These are phyloP conservation scores for Clusia tigrina DNA, from an alignment of 2,888 invertebrate genomes.

Conservation along the genomic window DNA sequence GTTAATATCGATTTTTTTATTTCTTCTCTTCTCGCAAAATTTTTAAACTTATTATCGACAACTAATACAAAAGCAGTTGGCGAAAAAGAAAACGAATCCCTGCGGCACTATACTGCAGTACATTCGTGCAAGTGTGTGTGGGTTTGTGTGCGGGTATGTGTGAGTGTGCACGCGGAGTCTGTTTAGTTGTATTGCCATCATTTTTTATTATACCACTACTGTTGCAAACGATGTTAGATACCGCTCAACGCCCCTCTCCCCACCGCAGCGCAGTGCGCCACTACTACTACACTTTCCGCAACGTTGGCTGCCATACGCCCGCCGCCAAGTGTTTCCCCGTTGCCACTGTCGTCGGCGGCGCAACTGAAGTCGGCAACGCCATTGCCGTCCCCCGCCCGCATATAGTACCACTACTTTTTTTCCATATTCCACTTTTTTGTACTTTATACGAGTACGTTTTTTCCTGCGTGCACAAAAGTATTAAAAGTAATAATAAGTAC, in stretches of 20 bases:
- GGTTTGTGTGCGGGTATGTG: background rate
- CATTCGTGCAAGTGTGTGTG: too few relatives aligned
- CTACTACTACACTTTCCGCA: background rate
- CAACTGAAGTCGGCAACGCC: too few relatives aligned
- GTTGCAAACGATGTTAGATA: conserved; percentile 18
- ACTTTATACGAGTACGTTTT: conserved; percentile 5
- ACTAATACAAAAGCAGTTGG: conserved; percentile 35
- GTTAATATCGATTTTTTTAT: conserved; percentile 6
- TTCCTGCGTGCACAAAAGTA: conserved; percentile 42
- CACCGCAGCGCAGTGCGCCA: background rate
- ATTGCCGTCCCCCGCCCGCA: background rate
- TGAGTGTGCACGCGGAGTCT: conserved; percentile 7
- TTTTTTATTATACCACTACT: conserved; percentile 16
- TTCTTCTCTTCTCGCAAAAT: conserved; percentile 2
- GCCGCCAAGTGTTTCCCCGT: conserved; percentile 8
- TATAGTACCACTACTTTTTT: conserved; percentile 26
- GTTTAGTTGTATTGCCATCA: conserved; percentile 19
- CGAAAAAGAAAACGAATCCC: conserved; percentile 22
- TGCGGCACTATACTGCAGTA: conserved; percentile 23
- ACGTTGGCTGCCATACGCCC: background rate
- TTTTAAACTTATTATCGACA: conserved; percentile 28
- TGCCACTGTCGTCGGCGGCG: background rate
- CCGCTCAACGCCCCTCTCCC: background rate
- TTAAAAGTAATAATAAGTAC: conserved; percentile 62
- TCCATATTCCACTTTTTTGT: conserved; percentile 2